Evolutionary conservation across 2,797 vertebrate genomes (phyloP), one percentile per base, ranked within the genome.

Genomic region (Gymnothorax javanicus): DNA sequence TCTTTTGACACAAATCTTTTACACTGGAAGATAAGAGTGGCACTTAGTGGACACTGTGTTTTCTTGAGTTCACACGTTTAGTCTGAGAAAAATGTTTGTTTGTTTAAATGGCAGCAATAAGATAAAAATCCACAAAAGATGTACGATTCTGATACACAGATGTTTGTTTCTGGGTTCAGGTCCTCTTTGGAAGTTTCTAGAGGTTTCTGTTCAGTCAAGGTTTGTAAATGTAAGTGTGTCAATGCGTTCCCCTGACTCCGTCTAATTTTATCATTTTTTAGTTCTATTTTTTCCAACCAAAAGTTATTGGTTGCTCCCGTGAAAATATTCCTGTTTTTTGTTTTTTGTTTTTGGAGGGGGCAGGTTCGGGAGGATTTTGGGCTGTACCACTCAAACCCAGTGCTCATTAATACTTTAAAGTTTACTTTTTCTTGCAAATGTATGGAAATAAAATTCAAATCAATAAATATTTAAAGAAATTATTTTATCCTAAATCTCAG

Each of bases 401-500:
- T 91, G 92, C 90, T 91, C 89, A 87, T 92, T 90, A 86, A 89
- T 94, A 83, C 90, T 92, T 93, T 91, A 92, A 91, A 95, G 92
- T 95, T 93, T 93, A 95, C 91, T 92, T 93, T 93, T 93, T 94
- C 91, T 91, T 95, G 93, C 93, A 95, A 94, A 94, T 96, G 95
- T 97, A 95, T 94, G 91, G 90, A 93, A 93, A 93, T 91, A 87
- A 83, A 92, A 91, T 84, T 86, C 90, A 93, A 91, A 93, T 87
- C 89, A 96, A 96, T 95, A 96, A 96, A 96, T 96, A 96, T 96
- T 94, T 94, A 94, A 93, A 33, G 54, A 87, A 94, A 52, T 94
- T 95, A 94, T 93, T 92, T 91, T 87, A 87, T 84, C 87, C 88
- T 90, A 93, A 67, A 92, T 27, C n/a, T 4, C 64, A 84, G 82